phyloP scores from a whole-genome alignment of 2,797 vertebrate species.

The Choloepus didactylus region DNA sequence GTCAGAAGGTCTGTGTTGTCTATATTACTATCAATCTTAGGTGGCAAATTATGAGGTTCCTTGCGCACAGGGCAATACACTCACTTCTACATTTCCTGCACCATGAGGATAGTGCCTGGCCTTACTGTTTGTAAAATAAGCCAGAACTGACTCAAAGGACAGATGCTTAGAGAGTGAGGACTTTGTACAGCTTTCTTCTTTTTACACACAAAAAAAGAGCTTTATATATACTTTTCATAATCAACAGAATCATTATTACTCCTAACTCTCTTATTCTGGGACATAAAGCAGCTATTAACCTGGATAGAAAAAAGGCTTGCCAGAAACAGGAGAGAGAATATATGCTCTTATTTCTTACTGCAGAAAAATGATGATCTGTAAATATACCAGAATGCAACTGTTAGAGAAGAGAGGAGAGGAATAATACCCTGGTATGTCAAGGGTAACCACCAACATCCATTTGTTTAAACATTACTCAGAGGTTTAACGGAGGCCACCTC shows the following conservation, averaged over 20 bases:
- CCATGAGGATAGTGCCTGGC: neutral
- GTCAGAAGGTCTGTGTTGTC: neutral
- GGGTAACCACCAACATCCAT: neutral
- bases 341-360: neutral
- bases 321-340: neutral
- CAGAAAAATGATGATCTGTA: neutral
- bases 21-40: neutral
- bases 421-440: neutral
- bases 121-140: neutral
- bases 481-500: accelerated
- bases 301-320: neutral
- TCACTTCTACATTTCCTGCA: neutral
- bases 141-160: neutral
- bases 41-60: neutral
- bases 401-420: neutral
- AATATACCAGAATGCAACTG: neutral
- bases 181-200: neutral
- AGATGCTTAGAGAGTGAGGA: neutral
- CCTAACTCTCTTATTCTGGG: neutral
- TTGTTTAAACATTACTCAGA: neutral
- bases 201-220: slow-evolving; percentile 23
- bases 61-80: neutral
- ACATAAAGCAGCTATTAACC: slow-evolving; percentile 33
- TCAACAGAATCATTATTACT: slow-evolving; percentile 7
- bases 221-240: slow-evolving; percentile 18